Evolutionary conservation across 1,140 invertebrate genomes (phyloP), one percentile per base, ranked within the genome.

Genomic region (Propsilocerus akamusi): DNA sequence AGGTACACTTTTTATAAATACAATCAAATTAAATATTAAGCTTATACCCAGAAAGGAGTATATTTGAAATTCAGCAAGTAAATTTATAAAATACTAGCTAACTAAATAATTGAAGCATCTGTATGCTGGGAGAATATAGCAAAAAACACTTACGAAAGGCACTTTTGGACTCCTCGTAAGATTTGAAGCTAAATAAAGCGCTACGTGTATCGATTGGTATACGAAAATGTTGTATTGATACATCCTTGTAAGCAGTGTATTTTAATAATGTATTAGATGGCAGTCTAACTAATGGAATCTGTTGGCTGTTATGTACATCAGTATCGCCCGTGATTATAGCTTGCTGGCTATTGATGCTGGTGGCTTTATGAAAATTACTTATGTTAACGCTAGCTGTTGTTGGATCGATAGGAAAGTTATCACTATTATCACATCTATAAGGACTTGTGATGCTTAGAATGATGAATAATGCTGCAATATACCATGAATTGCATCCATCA

Each of bases 121-220:
- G n/a, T n/a, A n/a, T n/a, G n/a, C n/a, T n/a, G n/a, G n/a, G n/a
- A n/a, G n/a, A n/a, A n/a, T n/a, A n/a, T n/a, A n/a, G n/a, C n/a
- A n/a, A n/a, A n/a, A n/a, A n/a, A n/a, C n/a, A 61, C 62, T 63
- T 56, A 65, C 62, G 59, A 58, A 63, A 65, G 53, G 59, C 50
- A 57, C 58, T 61, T 51, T 64, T 62, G 7, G 58, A 57, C 49
- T 65, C 62, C 46, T 63, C 62, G 51, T 58, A 56, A 1, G 63
- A 63, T 49, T 65, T 65, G 26, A 65, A 65, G 6, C 52, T 63
- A 48, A 65, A 65, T 47, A 54, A 55, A 2, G 62, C 63, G 7
- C 50, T 54, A 11, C 54, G 50, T 6, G 59, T 52, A 54, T 65
- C 62, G 14, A 48, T 46, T 11, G 61, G 60, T 20, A 65, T 55